Base-by-base conservation (phyloP, 2,888 invertebrate genomes). In the Lobophora halterata region DNA sequence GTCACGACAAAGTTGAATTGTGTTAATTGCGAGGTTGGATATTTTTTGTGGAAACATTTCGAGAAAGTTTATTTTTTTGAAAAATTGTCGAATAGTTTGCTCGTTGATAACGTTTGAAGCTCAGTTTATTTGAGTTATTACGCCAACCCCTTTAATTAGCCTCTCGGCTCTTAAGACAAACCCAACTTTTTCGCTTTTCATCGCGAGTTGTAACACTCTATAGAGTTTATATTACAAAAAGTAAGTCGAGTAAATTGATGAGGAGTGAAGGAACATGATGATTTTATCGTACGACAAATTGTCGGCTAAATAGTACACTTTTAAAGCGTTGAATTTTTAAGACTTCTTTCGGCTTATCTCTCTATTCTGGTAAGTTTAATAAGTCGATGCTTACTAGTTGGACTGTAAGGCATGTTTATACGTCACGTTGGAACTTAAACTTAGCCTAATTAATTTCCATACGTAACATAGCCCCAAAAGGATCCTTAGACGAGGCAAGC, bases 11-110 rank as follows among this genome's bases (percentile, higher is more conserved):
- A 72, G 77, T 79, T 73, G 73, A 74, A 77, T 72, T 72, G 80
- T 75, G 78, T 79, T 81, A 81, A 81, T 81, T 82, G 76, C 69
- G 61, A 57, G 63, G 61, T 61, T 65, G 66, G 64, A 64, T 70
- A 71, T 69, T 72, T 76, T 71, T 71, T 60, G 65, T 65, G 61
- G 61, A 46, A 68, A 59, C 61, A 60, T 68, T 69, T 62, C 58
- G 59, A 61, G 53, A 61, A 61, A 55, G 50, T 49, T 45, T 50
- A 55, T 43, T 39, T 65, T 68, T 58, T 51, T 52, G 48, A 48
- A 61, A 59, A 61, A 61, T 61, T 58, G 55, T 33, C 27, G 32
- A 44, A 62, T 70, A 60, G 60, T 61, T 58, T 44, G 44, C 26
- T 36, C 34, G 46, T 38, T 50, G 45, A 49, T 52, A 45, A 56